These are phyloP conservation scores for Meganola albula DNA, from an alignment of 2,888 invertebrate species.

Conservation along the genomic window DNA sequence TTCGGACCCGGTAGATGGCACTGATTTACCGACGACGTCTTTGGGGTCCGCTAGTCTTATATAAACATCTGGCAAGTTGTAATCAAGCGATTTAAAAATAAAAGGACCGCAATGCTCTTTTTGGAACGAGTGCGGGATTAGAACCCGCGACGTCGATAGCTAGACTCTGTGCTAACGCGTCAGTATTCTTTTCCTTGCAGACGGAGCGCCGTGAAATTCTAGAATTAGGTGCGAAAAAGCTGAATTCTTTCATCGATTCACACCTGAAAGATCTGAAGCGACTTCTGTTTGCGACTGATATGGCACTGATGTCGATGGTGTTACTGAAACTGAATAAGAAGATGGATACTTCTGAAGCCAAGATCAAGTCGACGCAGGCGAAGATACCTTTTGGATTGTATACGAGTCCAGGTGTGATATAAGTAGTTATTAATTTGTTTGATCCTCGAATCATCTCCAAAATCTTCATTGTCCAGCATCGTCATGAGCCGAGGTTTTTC, in stretches of 20 bases:
- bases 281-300: slow-evolving; percentile 60
- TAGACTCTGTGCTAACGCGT: background rate
- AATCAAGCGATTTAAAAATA: too few relatives aligned
- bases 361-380: slow-evolving; percentile 62
- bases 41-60: too few relatives aligned
- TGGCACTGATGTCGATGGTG: slow-evolving; percentile 68
- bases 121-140: too few relatives aligned
- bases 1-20: too few relatives aligned
- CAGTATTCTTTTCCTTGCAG: slow-evolving; percentile 27
- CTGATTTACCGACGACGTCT: too few relatives aligned
- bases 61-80: too few relatives aligned
- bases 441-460: too few relatives aligned
- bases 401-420: slow-evolving; percentile 68
- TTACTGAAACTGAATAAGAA: slow-evolving; percentile 65
- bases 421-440: too few relatives aligned
- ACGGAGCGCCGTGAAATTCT: slow-evolving; percentile 56
- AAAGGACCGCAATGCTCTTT: too few relatives aligned
- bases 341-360: slow-evolving; percentile 68
- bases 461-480: too few relatives aligned
- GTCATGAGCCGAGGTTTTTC: too few relatives aligned
- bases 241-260: slow-evolving; percentile 52
- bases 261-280: slow-evolving; percentile 66
- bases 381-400: slow-evolving; percentile 70
- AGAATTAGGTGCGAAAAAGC: slow-evolving; percentile 43
- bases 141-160: too few relatives aligned